phyloP scores from a whole-genome alignment of 1,140 invertebrate genomes.

The Tribolium madens region DNA sequence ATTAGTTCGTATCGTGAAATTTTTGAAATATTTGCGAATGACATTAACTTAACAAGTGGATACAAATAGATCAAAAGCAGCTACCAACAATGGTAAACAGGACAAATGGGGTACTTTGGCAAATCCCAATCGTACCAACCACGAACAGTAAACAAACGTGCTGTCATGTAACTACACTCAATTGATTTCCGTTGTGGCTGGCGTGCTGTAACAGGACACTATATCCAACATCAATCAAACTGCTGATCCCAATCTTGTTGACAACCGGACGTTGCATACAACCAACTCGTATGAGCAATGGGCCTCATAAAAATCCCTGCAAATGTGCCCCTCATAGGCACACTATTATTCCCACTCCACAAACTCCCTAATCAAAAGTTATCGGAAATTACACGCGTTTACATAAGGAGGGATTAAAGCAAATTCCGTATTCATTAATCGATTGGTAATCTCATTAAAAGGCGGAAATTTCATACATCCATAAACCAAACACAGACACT shows the following conservation, averaged over 20 bases:
- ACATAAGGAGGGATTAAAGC: conserved; percentile 29
- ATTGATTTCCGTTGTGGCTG: conserved; percentile 51
- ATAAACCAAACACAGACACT: conserved; percentile 37
- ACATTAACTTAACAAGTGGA: conserved; percentile 26
- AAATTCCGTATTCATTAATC: conserved; percentile 28
- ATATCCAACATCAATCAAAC: conserved; percentile 50
- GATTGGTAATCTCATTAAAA: conserved; percentile 36
- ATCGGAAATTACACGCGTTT: conserved; percentile 30
- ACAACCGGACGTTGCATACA: conserved; percentile 47
- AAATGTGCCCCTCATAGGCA: not conserved
- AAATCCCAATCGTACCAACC: conserved; percentile 47
- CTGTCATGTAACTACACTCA: conserved; percentile 49
- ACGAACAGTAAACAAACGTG: conserved; percentile 41
- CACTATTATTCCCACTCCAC: not conserved
- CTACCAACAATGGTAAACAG: conserved; percentile 38
- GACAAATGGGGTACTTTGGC: conserved; percentile 44
- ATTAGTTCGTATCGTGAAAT: conserved; percentile 4
- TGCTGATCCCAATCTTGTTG: conserved; percentile 47
- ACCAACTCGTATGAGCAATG: conserved; percentile 30
- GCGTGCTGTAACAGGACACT: conserved; percentile 44
- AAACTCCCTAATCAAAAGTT: not conserved
- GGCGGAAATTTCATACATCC: conserved; percentile 38
- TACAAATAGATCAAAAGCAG: conserved; percentile 33
- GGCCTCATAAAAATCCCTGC: not conserved
- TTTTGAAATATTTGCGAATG: conserved; percentile 27